Evolutionary conservation across 2,888 invertebrate genomes (phyloP).

Genomic region (Dysmachus trigonus): DNA sequence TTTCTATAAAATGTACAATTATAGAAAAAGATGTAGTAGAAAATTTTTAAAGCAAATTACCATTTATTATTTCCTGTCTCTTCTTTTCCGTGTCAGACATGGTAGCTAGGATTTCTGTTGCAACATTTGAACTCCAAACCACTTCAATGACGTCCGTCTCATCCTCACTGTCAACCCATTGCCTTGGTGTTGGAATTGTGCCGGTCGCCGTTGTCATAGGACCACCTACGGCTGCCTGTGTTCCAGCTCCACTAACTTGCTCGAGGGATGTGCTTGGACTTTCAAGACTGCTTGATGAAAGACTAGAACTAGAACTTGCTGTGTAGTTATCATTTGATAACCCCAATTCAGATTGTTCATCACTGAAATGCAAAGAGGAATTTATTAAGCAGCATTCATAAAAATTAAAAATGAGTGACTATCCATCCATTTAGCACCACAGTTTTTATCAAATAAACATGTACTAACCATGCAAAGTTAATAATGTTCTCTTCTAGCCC

Average conservation of each 20-base stretch:
- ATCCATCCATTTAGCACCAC: not conserved
- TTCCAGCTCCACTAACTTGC: constrained; percentile 66
- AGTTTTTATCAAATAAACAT: not conserved
- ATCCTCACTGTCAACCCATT: constrained; percentile 61
- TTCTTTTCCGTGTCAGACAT: constrained; percentile 86
- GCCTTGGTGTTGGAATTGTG: constrained; percentile 53
- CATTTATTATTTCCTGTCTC: constrained; percentile 91
- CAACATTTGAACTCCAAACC: constrained; percentile 80
- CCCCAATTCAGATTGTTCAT: constrained; percentile 71
- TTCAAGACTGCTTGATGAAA: constrained; percentile 72
- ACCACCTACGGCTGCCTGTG: constrained; percentile 51
- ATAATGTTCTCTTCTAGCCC: not conserved
- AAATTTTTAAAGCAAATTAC: constrained; percentile 63
- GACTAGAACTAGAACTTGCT: constrained; percentile 77
- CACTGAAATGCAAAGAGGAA: constrained; percentile 67
- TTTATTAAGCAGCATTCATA: not conserved
- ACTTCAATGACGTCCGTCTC: constrained; percentile 73
- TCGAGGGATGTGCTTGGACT: constrained; percentile 80
- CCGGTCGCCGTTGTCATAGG: constrained; percentile 52
- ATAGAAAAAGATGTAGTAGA: not conserved
- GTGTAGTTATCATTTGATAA: constrained; percentile 69
- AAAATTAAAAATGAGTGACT: constrained; percentile 4
- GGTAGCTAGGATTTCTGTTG: constrained; percentile 76
- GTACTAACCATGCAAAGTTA: not conserved
- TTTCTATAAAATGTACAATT: constrained; percentile 64